These are phyloP conservation scores for Rhinophrynus dorsalis DNA, from an alignment of 2,797 vertebrate genomes.

Conservation along the genomic window DNA sequence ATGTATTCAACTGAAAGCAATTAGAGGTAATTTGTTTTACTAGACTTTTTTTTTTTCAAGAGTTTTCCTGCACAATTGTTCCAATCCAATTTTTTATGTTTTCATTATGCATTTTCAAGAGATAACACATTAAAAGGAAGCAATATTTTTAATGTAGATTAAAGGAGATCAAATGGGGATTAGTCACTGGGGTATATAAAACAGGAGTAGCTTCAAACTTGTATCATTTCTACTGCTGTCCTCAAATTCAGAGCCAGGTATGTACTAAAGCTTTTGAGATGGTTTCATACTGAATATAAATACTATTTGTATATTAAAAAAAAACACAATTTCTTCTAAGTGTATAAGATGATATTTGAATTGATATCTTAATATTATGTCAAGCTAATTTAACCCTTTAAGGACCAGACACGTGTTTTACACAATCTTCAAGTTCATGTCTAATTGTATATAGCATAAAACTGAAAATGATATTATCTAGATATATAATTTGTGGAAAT, in stretches of 20 bases:
- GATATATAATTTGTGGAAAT: no score
- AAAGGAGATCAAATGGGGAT: constrained; percentile 70
- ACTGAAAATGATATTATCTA: no score
- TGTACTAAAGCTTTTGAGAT: neutral
- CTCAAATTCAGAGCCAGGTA: constrained; percentile 28
- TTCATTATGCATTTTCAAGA: constrained; percentile 74
- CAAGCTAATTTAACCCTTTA: no score
- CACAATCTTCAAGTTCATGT: no score
- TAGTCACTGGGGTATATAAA: constrained; percentile 72
- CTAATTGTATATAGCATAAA: no score
- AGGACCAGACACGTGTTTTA: no score
- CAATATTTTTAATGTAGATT: constrained; percentile 69
- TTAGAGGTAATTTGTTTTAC: constrained; percentile 5
- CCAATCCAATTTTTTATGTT: constrained; percentile 51
- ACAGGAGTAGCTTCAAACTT: neutral
- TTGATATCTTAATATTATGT: no score
- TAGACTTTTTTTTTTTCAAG: neutral
- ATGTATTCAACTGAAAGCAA: constrained; percentile 14
- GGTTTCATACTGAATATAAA: no score
- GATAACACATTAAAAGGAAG: constrained; percentile 69
- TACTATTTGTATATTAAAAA: no score
- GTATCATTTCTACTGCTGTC: constrained; percentile 3
- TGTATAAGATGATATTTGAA: no score
- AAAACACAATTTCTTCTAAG: no score
- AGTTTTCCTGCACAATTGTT: neutral